phyloP scores from a whole-genome alignment of 1,140 invertebrate species.

The Drosophila novamexicana region DNA sequence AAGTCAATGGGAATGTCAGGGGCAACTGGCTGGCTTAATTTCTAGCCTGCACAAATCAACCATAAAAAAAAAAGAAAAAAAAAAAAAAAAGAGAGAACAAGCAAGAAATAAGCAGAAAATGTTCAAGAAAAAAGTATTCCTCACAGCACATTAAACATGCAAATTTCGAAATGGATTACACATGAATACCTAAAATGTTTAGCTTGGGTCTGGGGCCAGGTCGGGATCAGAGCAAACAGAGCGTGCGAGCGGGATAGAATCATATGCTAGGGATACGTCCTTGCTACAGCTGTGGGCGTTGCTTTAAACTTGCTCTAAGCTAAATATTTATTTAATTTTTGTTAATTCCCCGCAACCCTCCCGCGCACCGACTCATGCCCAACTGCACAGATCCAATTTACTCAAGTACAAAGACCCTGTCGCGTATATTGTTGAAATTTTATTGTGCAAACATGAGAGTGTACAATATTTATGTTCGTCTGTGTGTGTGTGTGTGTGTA shows the following conservation, averaged over 20 bases:
- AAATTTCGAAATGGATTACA: conserved; percentile 62
- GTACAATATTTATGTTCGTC: conserved; percentile 26
- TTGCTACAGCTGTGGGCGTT: conserved; percentile 16
- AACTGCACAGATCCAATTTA: conserved; percentile 77
- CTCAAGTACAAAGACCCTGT: conserved; percentile 78
- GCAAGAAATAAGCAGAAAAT: not conserved
- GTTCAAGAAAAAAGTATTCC: conserved; percentile 21
- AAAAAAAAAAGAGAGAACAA: not conserved
- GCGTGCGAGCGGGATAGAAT: not conserved
- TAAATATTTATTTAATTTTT: conserved; percentile 81
- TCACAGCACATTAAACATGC: conserved; percentile 57
- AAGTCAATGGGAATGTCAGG: conserved; percentile 26
- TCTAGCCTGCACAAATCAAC: conserved; percentile 15
- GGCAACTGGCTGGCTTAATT: conserved; percentile 10
- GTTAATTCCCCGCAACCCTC: conserved; percentile 35
- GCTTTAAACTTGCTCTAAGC: conserved; percentile 63
- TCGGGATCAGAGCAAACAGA: conserved; percentile 7
- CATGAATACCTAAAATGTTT: conserved; percentile 51
- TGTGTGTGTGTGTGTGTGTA: conserved; percentile 8
- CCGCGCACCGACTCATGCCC: conserved; percentile 16
- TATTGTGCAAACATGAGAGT: conserved; percentile 78
- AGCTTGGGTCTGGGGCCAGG: conserved; percentile 10
- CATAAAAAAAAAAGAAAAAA: conserved; percentile 1
- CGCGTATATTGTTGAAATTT: conserved; percentile 81
- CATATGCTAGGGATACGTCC: not conserved